These are phyloP conservation scores for Cyphomyrus discorhynchus DNA, from an alignment of 2,113 vertebrate genomes.

Conservation along the genomic window DNA sequence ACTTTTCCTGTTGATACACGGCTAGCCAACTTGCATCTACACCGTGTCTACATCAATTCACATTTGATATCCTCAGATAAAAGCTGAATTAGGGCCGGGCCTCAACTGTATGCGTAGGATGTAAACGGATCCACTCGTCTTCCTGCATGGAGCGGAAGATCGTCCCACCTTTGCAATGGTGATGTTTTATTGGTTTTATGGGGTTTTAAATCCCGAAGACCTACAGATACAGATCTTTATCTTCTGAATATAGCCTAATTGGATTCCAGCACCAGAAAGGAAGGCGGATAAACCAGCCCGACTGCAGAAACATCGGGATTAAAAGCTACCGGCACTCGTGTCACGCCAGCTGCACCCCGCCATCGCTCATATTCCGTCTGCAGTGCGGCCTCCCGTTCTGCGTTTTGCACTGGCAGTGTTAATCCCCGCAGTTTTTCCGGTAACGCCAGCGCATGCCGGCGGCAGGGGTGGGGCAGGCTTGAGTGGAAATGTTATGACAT, in stretches of 20 bases:
- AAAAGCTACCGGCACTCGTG: conserved; percentile 2
- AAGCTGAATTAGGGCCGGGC: background rate
- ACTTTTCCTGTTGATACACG: background rate
- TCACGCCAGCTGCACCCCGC: background rate
- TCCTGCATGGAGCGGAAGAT: background rate
- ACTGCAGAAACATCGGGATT: conserved; percentile 5
- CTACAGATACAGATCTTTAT: conserved; percentile 10
- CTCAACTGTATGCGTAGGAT: background rate
- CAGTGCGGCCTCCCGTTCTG: background rate
- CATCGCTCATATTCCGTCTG: background rate
- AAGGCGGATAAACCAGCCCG: conserved; percentile 7
- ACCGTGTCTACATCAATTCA: background rate
- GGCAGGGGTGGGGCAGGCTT: background rate
- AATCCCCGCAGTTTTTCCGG: background rate
- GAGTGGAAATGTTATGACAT: background rate
- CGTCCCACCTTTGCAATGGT: conserved; percentile 1
- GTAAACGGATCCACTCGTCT: background rate
- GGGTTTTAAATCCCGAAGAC: conserved; percentile 18
- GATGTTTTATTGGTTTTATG: conserved; percentile 19
- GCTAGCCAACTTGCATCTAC: background rate
- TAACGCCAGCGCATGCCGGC: background rate
- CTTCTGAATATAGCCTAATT: conserved; percentile 33
- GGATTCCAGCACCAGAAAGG: conserved; percentile 24
- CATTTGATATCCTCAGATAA: background rate
- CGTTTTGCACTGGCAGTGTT: background rate